phyloP scores from a whole-genome alignment of 2,888 invertebrate species.

The Platerodrilus igneus region DNA sequence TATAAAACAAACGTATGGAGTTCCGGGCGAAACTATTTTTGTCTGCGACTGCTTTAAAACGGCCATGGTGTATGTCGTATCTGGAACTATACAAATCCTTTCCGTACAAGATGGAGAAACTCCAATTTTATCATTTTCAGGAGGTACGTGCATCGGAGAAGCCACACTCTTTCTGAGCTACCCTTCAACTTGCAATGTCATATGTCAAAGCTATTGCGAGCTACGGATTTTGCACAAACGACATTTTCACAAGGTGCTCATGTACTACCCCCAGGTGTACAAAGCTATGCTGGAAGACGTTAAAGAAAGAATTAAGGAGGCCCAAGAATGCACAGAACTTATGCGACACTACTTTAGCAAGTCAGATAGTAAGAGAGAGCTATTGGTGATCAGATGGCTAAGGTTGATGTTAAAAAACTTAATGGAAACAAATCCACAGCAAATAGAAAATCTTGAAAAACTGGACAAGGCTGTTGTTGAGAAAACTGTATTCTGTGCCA shows the following conservation, averaged over 20 bases:
- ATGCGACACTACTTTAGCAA: slow-evolving; percentile 1
- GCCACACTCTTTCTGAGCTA: slow-evolving; percentile 22
- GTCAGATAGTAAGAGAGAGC: slow-evolving; percentile 6
- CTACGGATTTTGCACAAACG: slow-evolving; percentile 22
- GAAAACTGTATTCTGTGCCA: slow-evolving; percentile 22
- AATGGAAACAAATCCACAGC: slow-evolving; percentile 4
- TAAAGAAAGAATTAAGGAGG: slow-evolving; percentile 15
- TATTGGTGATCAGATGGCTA: slow-evolving; percentile 19
- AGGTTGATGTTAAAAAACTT: slow-evolving; percentile 16
- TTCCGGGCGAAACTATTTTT: slow-evolving; percentile 29
- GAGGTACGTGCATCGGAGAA: slow-evolving; percentile 31
- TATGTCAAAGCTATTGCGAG: slow-evolving; percentile 30
- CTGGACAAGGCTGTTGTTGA: slow-evolving; percentile 3
- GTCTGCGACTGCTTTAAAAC: slow-evolving; percentile 20
- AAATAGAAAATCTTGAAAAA: neutral
- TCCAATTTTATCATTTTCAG: slow-evolving; percentile 29
- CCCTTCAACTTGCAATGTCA: slow-evolving; percentile 26
- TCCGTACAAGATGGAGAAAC: slow-evolving; percentile 33
- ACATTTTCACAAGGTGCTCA: slow-evolving; percentile 23
- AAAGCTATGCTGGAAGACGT: slow-evolving; percentile 14
- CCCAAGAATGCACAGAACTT: slow-evolving; percentile 8
- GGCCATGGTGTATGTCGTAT: slow-evolving; percentile 29
- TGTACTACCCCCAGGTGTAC: slow-evolving; percentile 25
- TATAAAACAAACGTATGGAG: slow-evolving; percentile 22
- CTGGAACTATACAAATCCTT: slow-evolving; percentile 30